These are phyloP conservation scores for Drosophila sechellia DNA, from an alignment of 1,140 invertebrate species.

Conservation along the genomic window DNA sequence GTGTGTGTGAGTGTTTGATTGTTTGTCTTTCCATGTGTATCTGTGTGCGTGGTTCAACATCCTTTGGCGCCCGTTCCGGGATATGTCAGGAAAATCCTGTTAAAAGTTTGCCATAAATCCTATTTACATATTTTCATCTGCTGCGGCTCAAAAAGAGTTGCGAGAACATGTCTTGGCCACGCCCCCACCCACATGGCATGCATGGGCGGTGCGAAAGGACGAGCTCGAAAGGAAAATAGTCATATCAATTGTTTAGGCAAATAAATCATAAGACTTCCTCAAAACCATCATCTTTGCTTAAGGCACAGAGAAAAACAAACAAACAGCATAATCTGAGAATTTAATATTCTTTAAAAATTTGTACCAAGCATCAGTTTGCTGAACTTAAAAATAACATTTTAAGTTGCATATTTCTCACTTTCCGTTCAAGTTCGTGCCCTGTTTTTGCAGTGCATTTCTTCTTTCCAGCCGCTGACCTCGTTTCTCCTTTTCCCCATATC, in stretches of 20 bases:
- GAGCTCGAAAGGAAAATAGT: not conserved
- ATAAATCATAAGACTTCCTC: slow-evolving; percentile 74
- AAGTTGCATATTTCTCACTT: too few relatives aligned
- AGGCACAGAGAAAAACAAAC: not conserved
- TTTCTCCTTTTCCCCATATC: slow-evolving; percentile 6
- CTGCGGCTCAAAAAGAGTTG: slow-evolving; percentile 54
- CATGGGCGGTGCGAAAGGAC: too few relatives aligned
- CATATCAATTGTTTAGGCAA: slow-evolving; percentile 69
- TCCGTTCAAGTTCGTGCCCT: not conserved
- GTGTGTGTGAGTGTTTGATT: slow-evolving; percentile 19
- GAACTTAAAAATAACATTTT: too few relatives aligned
- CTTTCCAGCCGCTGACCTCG: slow-evolving; percentile 20
- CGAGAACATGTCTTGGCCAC: slow-evolving; percentile 32
- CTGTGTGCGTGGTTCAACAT: slow-evolving; percentile 36
- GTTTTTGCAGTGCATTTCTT: not conserved
- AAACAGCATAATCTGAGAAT: not conserved
- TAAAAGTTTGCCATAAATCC: slow-evolving; percentile 80
- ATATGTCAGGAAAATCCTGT: slow-evolving; percentile 61
- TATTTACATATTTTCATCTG: slow-evolving; percentile 76
- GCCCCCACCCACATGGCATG: not conserved
- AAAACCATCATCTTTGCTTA: slow-evolving; percentile 4
- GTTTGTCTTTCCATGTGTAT: slow-evolving; percentile 39
- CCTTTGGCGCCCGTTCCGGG: slow-evolving; percentile 23
- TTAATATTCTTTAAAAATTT: not conserved
- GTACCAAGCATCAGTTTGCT: too few relatives aligned